Conservation (phyloP, 2,113 vertebrate species). For the Ellobius talpinus region DNA sequence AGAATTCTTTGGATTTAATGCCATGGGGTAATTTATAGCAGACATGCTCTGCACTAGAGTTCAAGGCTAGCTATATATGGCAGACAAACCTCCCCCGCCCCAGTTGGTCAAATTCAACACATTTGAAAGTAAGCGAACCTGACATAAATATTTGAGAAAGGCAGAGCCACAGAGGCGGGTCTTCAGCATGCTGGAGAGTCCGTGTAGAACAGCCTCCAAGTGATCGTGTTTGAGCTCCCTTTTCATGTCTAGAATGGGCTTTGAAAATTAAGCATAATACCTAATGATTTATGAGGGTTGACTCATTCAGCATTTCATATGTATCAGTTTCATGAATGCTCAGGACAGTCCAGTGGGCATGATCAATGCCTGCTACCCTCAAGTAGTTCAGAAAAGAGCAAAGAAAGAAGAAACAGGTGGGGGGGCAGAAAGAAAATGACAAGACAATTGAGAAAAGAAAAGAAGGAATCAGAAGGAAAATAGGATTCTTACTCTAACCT, state of each 20-base stretch:
- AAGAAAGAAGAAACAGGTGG: not conserved
- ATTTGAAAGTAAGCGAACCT: constrained; percentile 53
- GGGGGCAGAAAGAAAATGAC: not conserved
- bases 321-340: constrained; percentile 37
- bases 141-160: constrained; percentile 14
- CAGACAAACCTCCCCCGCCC: not conserved
- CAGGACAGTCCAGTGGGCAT: not conserved
- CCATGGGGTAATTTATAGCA: constrained; percentile 58
- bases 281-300: constrained; percentile 31
- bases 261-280: constrained; percentile 19
- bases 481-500: not conserved
- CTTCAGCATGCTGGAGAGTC: not conserved
- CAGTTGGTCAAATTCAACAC: not conserved
- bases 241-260: constrained; percentile 10
- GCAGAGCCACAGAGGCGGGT: not conserved
- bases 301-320: not conserved
- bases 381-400: constrained; percentile 31
- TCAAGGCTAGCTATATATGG: constrained; percentile 33
- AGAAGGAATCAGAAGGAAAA: not conserved
- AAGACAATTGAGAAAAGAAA: not conserved
- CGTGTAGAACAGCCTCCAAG: not conserved
- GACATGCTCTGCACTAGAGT: not conserved
- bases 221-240: not conserved
- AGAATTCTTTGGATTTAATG: constrained; percentile 54
- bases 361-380: not conserved